Base-by-base conservation (phyloP, 2,797 vertebrate species). In the Gallinago solitaria region DNA sequence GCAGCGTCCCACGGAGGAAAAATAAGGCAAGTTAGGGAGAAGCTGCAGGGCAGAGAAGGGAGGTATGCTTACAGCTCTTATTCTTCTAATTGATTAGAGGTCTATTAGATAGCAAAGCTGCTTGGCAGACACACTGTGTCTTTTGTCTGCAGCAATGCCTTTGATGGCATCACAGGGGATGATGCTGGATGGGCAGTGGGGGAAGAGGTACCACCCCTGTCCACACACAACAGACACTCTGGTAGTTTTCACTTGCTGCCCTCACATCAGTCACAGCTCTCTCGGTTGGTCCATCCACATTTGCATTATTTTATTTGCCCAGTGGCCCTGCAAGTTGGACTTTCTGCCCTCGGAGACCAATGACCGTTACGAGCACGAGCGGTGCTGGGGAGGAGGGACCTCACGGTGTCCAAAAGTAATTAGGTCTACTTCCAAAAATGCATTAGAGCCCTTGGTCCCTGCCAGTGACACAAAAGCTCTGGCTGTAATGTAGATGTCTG, bases 311-410 rank as follows among this genome's bases (percentile, higher is more conserved):
- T 60, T 68, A n/a, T 67, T 56, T n/a, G 53, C 16, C 67, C 65
- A 24, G 43, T 77, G 45, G 17, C 18, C 77, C 51, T 35, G 19
- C 30, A 60, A 60, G 30, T 12, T 56, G 79, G 54, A 82, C 9
- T 5, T 50, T 70, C 76, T 83, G 56, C 39, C 63, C 54, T 78
- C 19, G n/a, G 45, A 50, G 51, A 73, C 35, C 15, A 15, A 15
- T 0, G 0, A n/a, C 32, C 5, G 33, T 15, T 48, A 18, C 0
- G 6, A 75, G 28, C 37, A n/a, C 0, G 1, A 59, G 35, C 3
- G 3, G 21, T 79, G 48, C 53, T 0, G 5, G 25, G 51, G 9
- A 77, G 35, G 18, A 79, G 54, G 33, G 68, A 59, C 16, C 39
- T 19, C 21, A 25, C 1, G 1, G 35, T 23, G n/a, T 27, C 54